phyloP scores from a whole-genome alignment of 2,113 vertebrate species.

The Lipophrys pholis region DNA sequence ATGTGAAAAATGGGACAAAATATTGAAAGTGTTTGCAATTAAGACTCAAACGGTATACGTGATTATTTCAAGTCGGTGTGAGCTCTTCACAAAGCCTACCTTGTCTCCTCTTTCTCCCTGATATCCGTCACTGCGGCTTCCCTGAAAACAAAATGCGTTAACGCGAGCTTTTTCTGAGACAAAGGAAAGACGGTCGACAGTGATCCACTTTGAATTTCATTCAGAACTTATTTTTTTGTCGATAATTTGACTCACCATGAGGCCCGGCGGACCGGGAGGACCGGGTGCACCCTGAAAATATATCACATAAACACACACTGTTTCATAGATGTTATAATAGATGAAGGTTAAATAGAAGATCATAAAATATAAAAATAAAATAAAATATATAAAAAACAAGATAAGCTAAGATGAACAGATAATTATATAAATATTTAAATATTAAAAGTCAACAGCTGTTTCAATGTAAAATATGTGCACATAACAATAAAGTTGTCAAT shows the following conservation, averaged over 20 bases:
- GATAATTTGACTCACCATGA: constrained; percentile 82
- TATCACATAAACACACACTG: constrained; percentile 16
- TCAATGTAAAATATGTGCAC: too few relatives aligned
- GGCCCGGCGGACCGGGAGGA: constrained; percentile 84
- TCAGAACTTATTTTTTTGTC: background rate
- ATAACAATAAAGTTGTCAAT: too few relatives aligned
- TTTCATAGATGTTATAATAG: background rate
- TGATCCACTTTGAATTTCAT: background rate
- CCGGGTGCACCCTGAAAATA: constrained; percentile 85
- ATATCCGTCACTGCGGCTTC: constrained; percentile 87
- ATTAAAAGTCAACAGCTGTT: too few relatives aligned
- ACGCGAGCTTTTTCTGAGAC: background rate
- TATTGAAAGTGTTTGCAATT: too few relatives aligned
- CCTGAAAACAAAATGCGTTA: constrained; percentile 78
- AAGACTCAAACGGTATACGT: too few relatives aligned
- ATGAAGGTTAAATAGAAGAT: too few relatives aligned
- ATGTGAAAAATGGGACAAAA: too few relatives aligned
- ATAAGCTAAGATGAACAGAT: too few relatives aligned
- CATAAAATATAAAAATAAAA: background rate
- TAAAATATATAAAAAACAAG: background rate
- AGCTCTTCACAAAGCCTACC: constrained; percentile 74
- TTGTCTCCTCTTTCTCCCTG: constrained; percentile 93
- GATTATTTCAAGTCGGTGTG: too few relatives aligned
- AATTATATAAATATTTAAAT: too few relatives aligned
- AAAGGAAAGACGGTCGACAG: background rate